Evolutionary conservation across 1,140 invertebrate species (phyloP), one percentile per base, ranked within the genome.

Genomic region (Musca domestica): DNA sequence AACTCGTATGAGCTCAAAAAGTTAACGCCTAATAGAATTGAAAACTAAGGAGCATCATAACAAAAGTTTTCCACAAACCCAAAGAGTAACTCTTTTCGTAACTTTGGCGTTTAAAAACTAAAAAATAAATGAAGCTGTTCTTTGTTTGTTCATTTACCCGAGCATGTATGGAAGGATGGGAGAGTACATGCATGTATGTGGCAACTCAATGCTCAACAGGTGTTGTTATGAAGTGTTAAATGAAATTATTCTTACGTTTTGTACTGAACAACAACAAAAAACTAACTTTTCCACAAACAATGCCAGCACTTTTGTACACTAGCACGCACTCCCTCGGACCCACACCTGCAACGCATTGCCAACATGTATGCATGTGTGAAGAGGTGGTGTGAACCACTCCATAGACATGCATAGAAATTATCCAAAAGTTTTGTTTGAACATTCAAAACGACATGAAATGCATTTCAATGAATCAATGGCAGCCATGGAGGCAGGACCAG

Each of bases 191-290:
- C 15, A 46, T 23, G 22, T 47, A 22, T 58, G 34, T 30, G 15
- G 47, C 34, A 30, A 56, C 7, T 27, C 22, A 22, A 54, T 54
- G 5, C n/a, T 49, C 52, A 56, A 56, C 52, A 56, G 52, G 52
- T 56, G 22, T 56, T 27, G 23, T 27, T 25, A 56, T 49, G 48
- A 56, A 56, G 23, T 27, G 52, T 56, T 56, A 56, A 56, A 56
- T 56, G 25, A 25, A 56, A 56, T 56, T 56, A 56, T 56, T 56
- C 22, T 56, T 49, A 49, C n/a, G 48, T 49, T 49, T 49, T 49
- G n/a, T 19, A 41, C 14, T 41, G 41, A 12, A 46, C 10, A n/a
- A 41, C 34, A 41, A 41, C 34, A 41, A 41, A 41, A 41, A 41
- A 41, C n/a, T n/a, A n/a, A 41, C 10, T 41, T 41, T 22, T 20